Base-by-base conservation (phyloP, 1,140 invertebrate genomes). In the Camponotus vicinus region DNA sequence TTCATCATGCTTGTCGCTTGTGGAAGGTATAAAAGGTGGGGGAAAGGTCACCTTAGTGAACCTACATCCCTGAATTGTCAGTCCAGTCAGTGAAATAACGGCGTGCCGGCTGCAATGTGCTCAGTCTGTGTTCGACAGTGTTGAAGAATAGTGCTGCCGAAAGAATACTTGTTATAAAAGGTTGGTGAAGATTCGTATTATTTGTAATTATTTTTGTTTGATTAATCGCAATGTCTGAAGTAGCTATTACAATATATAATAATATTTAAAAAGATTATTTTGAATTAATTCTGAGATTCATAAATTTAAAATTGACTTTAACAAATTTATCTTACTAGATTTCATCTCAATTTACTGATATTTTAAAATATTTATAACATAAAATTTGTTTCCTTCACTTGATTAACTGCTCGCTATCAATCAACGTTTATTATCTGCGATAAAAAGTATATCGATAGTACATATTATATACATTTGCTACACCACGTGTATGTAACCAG, bases 41-140 rank as follows among this genome's bases (percentile, higher is more conserved):
- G 91, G 84, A 91, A 95, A 95, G 94, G 94, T 95, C 94, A 95
- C 92, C 91, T 93, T 92, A 79, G 42, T 69, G 85, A 87, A 91
- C 92, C 92, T 84, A 93, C 90, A 90, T 88, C 90, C 89, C 64
- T 79, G 88, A 93, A 91, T 90, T 91, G 90, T 92, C 91, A 92
- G 88, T 91, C 73, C 32, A 69, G 78, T 59, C 52, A 42, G 85
- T 85, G 61, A 69, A 64, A 40, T 55, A 83, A 57, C 71, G 42
- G 63, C 69, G 61, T n/a, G 45, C 34, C 49, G 59, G 37, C 27
- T 52, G 32, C 18, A 66, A 57, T 52, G 52, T 9, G 27, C 37
- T 77, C 69, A 61, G 79, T 83, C 55, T 37, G 64, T 52, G 73
- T 66, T 87, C 34, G 79, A 57, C 61, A 66, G 73, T 55, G 21